Conservation (phyloP, 2,888 invertebrate species). For the Ochlodes sylvanus region DNA sequence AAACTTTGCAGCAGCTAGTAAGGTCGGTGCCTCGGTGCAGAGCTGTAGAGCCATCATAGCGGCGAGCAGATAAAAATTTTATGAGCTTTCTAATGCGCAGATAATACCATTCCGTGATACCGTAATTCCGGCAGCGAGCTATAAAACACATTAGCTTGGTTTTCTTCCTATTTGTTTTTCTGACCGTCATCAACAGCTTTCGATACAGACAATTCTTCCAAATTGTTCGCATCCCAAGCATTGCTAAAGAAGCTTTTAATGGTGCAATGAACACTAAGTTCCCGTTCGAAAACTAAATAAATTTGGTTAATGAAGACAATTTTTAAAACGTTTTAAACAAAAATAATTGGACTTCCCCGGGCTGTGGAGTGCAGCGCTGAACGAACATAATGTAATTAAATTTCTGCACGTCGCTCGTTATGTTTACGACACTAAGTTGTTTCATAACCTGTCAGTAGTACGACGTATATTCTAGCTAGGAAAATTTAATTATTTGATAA, state of each 20-base stretch:
- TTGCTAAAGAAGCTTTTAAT: no score
- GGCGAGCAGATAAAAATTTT: conserved; percentile 25
- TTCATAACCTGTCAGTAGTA: not conserved
- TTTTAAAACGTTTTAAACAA: not conserved
- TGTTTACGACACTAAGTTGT: not conserved
- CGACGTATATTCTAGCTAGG: no score
- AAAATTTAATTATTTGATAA: no score
- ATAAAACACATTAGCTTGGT: conserved; percentile 30
- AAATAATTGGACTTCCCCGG: not conserved
- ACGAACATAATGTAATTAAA: not conserved
- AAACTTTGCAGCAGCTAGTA: not conserved
- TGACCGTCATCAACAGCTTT: conserved; percentile 28
- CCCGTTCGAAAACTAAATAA: not conserved
- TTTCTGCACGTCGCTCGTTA: not conserved
- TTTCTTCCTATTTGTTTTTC: conserved; percentile 31
- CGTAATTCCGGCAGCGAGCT: conserved; percentile 29
- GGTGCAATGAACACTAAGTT: not conserved
- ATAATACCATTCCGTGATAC: conserved; percentile 37
- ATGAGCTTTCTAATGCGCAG: conserved; percentile 36
- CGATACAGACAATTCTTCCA: conserved; percentile 20
- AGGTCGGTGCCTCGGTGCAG: not conserved
- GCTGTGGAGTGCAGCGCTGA: not conserved
- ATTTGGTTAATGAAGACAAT: not conserved
- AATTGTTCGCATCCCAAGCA: not conserved
- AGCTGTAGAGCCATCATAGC: conserved; percentile 8